Conservation (phyloP, 2,113 vertebrate genomes). For the Oreochromis spilurus region DNA sequence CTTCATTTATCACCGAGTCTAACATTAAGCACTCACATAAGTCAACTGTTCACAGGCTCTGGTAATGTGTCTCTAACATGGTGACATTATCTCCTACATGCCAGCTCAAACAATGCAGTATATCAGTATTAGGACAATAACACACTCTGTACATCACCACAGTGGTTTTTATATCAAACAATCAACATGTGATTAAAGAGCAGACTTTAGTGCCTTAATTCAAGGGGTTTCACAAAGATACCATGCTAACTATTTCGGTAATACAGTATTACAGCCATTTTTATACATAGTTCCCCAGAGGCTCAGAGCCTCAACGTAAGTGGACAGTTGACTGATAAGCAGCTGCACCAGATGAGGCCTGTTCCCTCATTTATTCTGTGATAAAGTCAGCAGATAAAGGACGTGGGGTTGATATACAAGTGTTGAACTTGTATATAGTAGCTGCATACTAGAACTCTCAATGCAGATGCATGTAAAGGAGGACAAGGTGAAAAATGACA, state of each 20-base stretch:
- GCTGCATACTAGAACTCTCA: not conserved
- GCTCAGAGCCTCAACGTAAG: not conserved
- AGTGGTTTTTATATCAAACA: not conserved
- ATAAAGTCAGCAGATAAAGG: not conserved
- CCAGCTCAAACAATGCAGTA: not conserved
- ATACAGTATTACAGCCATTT: not conserved
- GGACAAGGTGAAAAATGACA: not conserved
- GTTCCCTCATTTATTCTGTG: not conserved
- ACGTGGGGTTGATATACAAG: not conserved
- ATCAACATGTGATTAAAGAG: not conserved
- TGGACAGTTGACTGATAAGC: not conserved
- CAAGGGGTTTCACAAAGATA: not conserved
- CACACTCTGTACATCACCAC: not conserved
- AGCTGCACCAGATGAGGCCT: accelerated
- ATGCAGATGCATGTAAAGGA: not conserved
- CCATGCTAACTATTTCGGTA: not conserved
- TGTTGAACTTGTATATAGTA: not conserved
- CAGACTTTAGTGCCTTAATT: not conserved
- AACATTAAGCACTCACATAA: not conserved
- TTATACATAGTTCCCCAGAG: not conserved
- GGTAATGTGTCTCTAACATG: not conserved
- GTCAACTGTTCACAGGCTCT: not conserved
- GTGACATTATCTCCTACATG: not conserved
- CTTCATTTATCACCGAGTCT: not conserved
- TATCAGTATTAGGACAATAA: not conserved